Evolutionary conservation across 1,140 invertebrate genomes (phyloP).

Genomic region (Aethina tumida): DNA sequence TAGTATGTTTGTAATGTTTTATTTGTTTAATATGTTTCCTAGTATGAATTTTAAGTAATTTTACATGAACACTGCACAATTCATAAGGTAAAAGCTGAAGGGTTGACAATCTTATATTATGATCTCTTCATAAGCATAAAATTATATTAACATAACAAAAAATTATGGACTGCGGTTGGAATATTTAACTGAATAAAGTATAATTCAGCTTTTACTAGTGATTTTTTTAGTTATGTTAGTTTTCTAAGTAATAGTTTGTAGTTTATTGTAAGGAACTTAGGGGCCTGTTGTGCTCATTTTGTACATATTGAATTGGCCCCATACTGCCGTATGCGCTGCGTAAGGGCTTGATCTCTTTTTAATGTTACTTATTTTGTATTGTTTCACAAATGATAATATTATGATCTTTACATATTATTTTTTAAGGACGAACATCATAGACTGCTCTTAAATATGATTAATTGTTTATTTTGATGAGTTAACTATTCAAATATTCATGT

Average conservation of each 20-base stretch:
- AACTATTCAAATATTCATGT: too few relatives aligned
- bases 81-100: too few relatives aligned
- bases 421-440: constrained; percentile 8
- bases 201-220: constrained; percentile 8
- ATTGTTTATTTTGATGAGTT: too few relatives aligned
- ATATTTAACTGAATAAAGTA: constrained; percentile 5
- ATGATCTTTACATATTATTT: constrained; percentile 7
- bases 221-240: constrained; percentile 11
- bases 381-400: background rate
- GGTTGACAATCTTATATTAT: too few relatives aligned
- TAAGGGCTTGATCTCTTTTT: constrained; percentile 31
- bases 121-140: too few relatives aligned
- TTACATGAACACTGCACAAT: too few relatives aligned
- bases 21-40: too few relatives aligned
- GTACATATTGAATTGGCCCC: constrained; percentile 21
- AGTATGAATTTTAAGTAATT: too few relatives aligned
- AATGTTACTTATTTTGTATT: constrained; percentile 23
- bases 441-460: constrained; percentile 17
- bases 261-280: constrained; percentile 17
- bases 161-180: too few relatives aligned
- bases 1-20: too few relatives aligned
- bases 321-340: constrained; percentile 22
- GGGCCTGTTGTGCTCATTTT: constrained; percentile 20
- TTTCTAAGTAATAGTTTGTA: constrained; percentile 14
- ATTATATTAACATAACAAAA: too few relatives aligned